Conservation (phyloP, 1,140 invertebrate genomes). For the Drepana arcuata region DNA sequence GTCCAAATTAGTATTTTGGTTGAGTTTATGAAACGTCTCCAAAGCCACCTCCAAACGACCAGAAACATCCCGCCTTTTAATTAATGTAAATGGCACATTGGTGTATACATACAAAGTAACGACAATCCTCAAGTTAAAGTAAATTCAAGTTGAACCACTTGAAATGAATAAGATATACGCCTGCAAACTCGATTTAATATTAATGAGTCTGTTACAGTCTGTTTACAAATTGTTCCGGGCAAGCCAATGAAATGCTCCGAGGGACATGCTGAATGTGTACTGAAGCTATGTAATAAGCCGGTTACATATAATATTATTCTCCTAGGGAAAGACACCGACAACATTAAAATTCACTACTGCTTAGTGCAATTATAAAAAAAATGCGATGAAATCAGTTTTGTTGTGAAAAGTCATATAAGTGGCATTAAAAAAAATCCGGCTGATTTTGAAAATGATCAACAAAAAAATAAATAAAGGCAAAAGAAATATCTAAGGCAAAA, state of each 20-base stretch:
- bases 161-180: slow-evolving; percentile 21
- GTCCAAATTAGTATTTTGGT: too few species aligned
- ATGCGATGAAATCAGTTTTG: background rate
- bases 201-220: slow-evolving; percentile 23
- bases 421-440: slow-evolving; percentile 2
- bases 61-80: too few species aligned
- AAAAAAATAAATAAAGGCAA: slow-evolving; percentile 6
- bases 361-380: background rate
- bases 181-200: slow-evolving; percentile 18
- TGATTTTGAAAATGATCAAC: slow-evolving; percentile 25
- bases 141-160: slow-evolving; percentile 12
- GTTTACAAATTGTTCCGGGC: slow-evolving; percentile 18
- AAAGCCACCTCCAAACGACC: too few species aligned
- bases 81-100: too few species aligned
- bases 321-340: too few species aligned
- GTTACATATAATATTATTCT: background rate
- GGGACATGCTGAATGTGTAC: slow-evolving; percentile 2
- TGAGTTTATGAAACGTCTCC: too few species aligned
- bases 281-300: background rate
- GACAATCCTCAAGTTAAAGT: slow-evolving; percentile 6
- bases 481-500: too few species aligned
- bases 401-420: background rate
- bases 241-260: slow-evolving; percentile 1
- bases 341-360: too few species aligned
- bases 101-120: background rate